These are phyloP conservation scores for Nemoura dubitans DNA, from an alignment of 2,888 invertebrate species.

Conservation along the genomic window DNA sequence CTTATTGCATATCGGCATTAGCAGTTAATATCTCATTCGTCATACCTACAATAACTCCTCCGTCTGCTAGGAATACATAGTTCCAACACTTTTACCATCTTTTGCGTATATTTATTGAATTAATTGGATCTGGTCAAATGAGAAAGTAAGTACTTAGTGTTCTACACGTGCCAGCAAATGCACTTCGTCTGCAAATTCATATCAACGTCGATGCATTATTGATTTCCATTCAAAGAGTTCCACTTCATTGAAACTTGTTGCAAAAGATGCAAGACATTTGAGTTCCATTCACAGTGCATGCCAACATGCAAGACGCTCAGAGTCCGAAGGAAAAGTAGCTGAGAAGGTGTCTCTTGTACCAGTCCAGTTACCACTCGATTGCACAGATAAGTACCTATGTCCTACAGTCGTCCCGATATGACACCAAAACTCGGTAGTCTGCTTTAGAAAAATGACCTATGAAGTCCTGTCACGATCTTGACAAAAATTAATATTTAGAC, in stretches of 20 bases:
- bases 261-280: neutral
- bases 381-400: neutral
- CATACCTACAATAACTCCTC: neutral
- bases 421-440: neutral
- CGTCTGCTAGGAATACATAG: neutral
- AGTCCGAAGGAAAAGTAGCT: neutral
- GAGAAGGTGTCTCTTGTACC: neutral
- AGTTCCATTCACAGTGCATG: neutral
- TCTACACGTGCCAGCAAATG: neutral
- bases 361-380: neutral
- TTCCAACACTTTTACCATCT: neutral
- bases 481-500: no score
- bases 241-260: conserved; percentile 7
- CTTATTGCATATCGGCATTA: neutral
- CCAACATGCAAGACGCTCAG: neutral
- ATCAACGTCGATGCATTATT: neutral
- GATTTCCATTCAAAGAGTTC: neutral
- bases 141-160: conserved; percentile 3
- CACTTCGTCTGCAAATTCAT: neutral
- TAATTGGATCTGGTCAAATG: neutral
- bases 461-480: no score
- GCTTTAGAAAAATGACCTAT: no score
- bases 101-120: neutral
- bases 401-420: neutral
- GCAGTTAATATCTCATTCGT: neutral